Base-by-base conservation (phyloP, 2,888 invertebrate genomes). In the Cephus spinipes region DNA sequence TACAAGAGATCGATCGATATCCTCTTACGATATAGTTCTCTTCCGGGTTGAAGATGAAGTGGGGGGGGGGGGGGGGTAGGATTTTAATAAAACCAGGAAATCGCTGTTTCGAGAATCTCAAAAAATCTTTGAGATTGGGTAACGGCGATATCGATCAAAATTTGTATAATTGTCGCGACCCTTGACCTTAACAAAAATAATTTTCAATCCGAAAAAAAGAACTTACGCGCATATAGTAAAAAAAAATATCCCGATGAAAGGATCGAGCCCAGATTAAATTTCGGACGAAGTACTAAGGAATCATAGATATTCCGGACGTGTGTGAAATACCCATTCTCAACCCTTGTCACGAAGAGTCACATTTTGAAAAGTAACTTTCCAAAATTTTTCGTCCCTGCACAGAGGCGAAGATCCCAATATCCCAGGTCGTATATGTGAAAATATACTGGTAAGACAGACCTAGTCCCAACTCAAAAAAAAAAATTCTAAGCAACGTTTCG, bases 311-410 rank as follows among this genome's bases (percentile, higher is more conserved):
- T 69, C 35, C 73, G 30, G 0, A 23, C 15, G n/a, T 15, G 2
- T 23, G 23, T 2, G 15, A 55, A 23, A 40, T 74, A 69, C 73
- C 76, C 82, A 82, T 84, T 81, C 81, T 84, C 77, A 68, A 76
- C n/a, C 69, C 77, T 76, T 36, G 75, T 78, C 76, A 76, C 79
- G 83, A 83, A 81, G 79, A 81, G 80, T 33, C 81, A 78, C 78
- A 84, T 69, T 78, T 12, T 31, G 9, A 1, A 55, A 55, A 55
- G 23, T 55, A 55, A 55, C 23, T 23, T 23, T 1, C 9, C 23
- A 2, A 55, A 55, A 23, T 2, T 23, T 55, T 23, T 0, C 9
- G 9, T 55, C 23, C 9, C 2, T 2, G 55, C 9, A 1, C 6
- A 9, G 2, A 55, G 6, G 1, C 23, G 23, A 9, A 9, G 55